Conservation (phyloP, 1,140 invertebrate genomes). For the Macrobrachium nipponense region DNA sequence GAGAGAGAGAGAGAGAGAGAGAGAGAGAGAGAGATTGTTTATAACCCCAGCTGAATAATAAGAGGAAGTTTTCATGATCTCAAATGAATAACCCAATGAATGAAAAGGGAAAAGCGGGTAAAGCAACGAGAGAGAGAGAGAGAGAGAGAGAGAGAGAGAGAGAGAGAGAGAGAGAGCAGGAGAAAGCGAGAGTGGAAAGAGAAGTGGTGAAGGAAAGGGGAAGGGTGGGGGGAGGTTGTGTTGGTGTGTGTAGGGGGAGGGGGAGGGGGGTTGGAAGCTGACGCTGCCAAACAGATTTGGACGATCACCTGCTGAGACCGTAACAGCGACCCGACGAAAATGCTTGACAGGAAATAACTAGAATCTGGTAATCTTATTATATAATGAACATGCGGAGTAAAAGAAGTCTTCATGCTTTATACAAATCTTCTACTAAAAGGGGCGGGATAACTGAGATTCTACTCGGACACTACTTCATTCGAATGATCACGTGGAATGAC, state of each 20-base stretch:
- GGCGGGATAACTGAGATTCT: no score
- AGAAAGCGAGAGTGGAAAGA: neutral
- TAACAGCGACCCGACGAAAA: no score
- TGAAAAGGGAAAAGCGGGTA: neutral
- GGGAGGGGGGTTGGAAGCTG: neutral
- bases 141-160: conserved; percentile 22
- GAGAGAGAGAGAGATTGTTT: neutral
- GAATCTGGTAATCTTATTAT: no score
- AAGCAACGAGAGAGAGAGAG: conserved; percentile 3
- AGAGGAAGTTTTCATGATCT: neutral
- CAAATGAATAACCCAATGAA: neutral
- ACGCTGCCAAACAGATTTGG: no score
- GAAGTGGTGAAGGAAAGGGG: neutral
- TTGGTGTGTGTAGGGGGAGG: no score
- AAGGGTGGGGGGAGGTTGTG: neutral
- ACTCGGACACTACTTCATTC: no score
- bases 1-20: neutral
- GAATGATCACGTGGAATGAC: no score
- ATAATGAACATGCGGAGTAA: no score
- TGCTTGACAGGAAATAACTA: no score
- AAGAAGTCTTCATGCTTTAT: no score
- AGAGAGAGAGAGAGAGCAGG: conserved; percentile 5
- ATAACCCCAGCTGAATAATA: neutral
- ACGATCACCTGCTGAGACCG: no score
- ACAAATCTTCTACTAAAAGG: no score